Percentiles rank a stretch among this genome's conserved stretches.
Conservation (phyloP, 1,140 invertebrate species). For the Littorina saxatilis region DNA sequence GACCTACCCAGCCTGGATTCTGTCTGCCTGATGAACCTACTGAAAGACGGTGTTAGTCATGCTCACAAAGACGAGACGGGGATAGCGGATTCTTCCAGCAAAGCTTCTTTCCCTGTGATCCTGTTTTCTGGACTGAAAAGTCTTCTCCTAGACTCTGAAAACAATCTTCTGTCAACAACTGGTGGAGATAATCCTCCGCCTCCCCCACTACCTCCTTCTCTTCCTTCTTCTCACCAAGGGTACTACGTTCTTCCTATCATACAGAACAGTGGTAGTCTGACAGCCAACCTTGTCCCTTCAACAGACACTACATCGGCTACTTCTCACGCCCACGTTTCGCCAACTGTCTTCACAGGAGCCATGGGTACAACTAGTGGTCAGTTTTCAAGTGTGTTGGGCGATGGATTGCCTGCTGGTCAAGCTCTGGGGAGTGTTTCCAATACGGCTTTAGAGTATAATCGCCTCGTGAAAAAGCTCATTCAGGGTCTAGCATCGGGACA, state of each 20-base stretch:
- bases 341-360: background rate
- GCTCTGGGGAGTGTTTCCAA: no score
- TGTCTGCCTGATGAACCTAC: background rate
- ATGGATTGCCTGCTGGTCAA: no score
- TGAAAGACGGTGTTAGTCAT: background rate
- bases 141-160: background rate
- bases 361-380: background rate
- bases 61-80: background rate
- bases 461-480: no score
- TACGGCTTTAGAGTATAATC: no score
- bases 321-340: background rate
- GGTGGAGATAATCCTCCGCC: background rate
- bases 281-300: background rate
- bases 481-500: no score
- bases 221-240: background rate
- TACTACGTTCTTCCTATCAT: background rate
- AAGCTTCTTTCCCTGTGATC: background rate
- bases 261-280: background rate
- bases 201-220: background rate
- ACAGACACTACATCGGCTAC: background rate
- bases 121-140: constrained; percentile 9
- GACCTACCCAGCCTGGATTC: background rate
- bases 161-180: background rate
- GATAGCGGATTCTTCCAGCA: background rate
- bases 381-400: no score